Base-by-base conservation (phyloP, 2,888 invertebrate genomes). In the Pollenia angustigena region DNA sequence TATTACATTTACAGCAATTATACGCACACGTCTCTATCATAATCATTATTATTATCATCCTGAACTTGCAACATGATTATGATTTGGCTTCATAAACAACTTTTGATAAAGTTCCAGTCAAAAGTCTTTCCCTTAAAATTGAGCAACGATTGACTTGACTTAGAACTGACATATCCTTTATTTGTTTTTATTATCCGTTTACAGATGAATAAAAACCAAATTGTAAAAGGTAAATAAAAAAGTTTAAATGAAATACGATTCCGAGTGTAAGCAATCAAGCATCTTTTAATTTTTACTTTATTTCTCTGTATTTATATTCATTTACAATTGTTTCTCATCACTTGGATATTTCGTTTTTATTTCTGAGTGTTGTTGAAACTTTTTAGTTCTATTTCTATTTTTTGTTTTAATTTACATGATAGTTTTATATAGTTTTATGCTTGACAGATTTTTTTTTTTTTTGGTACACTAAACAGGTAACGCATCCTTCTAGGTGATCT, bases 1-100 rank as follows among this genome's bases (percentile, higher is more conserved):
- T 52, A 18, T 75, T 56, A 32, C 14, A 14, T 10, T 66, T 66
- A 16, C 12, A 48, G n/a, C 68, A 78, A 78, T 78, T 78, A 78
- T 68, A 52, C 52, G 40, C 42, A 75, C 18, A 62, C 50, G 48
- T 18, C 50, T 48, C 48, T 23, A 40, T 60, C 48, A 50, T 11
- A 52, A 11, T 46, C n/a, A 48, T 46, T 16, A 23, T 60, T 32
- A 16, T 48, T 8, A 48, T 32, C 16, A 50, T 12, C 50, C 50
- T 23, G 7, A 50, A 16, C 40, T 60, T 75, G 56, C 14, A 4
- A 40, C 78, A 54, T 78, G 46, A 46, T 68, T 56, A 64, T 64
- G 7, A 42, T 3, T 18, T 46, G 46, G 23, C 40, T 60, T 46
- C 11, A 40, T 40, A 32, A 69, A 4, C 50, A 52, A 50, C 16